Base-by-base conservation (phyloP, 1,140 invertebrate genomes). In the Diabrotica virgifera region DNA sequence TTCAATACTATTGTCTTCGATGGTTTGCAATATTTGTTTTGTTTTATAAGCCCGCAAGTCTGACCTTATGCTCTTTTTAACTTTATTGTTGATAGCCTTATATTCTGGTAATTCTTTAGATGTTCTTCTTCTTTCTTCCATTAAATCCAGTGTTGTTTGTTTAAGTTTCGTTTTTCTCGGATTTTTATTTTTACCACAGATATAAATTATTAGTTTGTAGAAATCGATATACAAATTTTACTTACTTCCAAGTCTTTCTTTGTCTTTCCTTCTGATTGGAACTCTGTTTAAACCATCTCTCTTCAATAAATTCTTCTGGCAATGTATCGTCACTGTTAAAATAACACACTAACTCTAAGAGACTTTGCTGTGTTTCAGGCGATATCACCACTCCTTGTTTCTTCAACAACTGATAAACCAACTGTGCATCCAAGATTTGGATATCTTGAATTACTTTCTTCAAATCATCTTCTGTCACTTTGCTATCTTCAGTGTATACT, bases 311-410 rank as follows among this genome's bases (percentile, higher is more conserved):
- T 55, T 93, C 88, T 51, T 86, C 82, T 10, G 84, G 79, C 14
- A 85, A 62, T 0, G 84, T 80, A 64, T 92, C 87, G 57, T 86
- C 80, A 68, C 85, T 83, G 80, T 96, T 96, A 70, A 87, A 90
- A 77, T 87, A 96, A 75, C 92, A 94, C 5, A 95, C 74, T 11
- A 96, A 75, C 79, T 96, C 91, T 9, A 96, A 79, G n/a, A 95
- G 79, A 11, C 84, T 78, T 69, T 92, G 86, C 75, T 88, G 86
- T 0, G 86, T 78, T 55, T 87, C 83, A n/a, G 81, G 71, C 70
- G 79, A 83, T 5, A 94, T 76, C 69, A 84, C 80, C 0, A 84
- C 77, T 64, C 82, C 83, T 74, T 92, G 84, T 1, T 80, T 75
- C 63, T 85, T 84, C 54, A 95, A 78, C 10, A 91, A 78, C 60